Conservation (phyloP, 2,113 vertebrate species). For the Philantomba maxwellii region DNA sequence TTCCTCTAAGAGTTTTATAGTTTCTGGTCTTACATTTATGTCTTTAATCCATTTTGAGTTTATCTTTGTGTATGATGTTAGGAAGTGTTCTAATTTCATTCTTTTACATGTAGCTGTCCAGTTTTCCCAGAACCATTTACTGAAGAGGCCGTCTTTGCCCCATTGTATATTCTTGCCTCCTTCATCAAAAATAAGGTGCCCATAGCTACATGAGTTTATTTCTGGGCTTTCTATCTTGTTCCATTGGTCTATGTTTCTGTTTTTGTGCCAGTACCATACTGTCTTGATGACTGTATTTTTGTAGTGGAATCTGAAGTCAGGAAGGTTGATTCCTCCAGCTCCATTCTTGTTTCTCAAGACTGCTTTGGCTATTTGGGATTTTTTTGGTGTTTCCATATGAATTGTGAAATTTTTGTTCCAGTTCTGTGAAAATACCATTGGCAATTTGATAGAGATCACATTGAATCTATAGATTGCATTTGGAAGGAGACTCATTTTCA, state of each 20-base stretch:
- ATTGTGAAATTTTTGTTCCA: not conserved
- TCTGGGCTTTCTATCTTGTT: not conserved
- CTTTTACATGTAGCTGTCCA: not conserved
- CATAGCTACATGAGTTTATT: not conserved
- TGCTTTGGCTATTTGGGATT: not conserved
- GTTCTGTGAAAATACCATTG: not conserved
- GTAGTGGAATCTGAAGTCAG: not conserved
- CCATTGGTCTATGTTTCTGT: not conserved
- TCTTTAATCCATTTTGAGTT: not conserved
- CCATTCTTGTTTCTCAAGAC: not conserved
- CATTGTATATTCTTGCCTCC: not conserved
- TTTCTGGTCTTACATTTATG: not conserved
- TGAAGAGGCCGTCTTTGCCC: not conserved
- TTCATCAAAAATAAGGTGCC: not conserved
- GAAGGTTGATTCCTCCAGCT: not conserved
- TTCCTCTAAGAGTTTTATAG: not conserved
- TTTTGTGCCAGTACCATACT: not conserved
- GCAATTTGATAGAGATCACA: not conserved
- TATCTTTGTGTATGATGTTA: not conserved
- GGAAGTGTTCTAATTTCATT: not conserved
- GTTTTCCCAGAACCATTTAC: not conserved
- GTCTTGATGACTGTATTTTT: not conserved
- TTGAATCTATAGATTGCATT: not conserved
- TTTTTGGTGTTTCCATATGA: not conserved
- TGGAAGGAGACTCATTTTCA: not conserved